Base-by-base conservation (phyloP, 2,113 vertebrate species). In the Gyps fulvus region DNA sequence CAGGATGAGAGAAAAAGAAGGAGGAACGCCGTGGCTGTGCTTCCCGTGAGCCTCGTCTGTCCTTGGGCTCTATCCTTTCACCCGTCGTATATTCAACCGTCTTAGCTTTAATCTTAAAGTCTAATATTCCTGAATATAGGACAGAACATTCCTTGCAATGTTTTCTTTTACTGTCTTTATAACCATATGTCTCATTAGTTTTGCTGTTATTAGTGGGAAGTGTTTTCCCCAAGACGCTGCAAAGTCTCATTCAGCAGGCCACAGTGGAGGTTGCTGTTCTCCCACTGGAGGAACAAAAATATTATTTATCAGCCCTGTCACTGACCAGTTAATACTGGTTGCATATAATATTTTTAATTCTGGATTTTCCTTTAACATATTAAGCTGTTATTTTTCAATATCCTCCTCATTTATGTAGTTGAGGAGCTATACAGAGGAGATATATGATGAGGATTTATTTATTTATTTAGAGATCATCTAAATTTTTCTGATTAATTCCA, bases 51-150 rank as follows among this genome's bases (percentile, higher is more conserved):
- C 59, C 25, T 32, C 0, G 0, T 26, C 43, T 14, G 13, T 5
- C 49, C 43, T 27, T 16, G 32, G 47, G 38, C 36, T 74, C 61
- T 5, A 16, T 3, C 21, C 19, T 67, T 59, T n/a, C 11, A 4
- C 54, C 29, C 1, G 0, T 3, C 9, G 13, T 3, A 2, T 3
- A 38, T 47, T 47, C 23, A 82, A 4, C 6, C 21, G 3, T 5
- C 18, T 13, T 13, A 23, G 8, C 29, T 45, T 43, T 12, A 31
- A 66, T 6, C 25, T 50, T 57, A 29, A 63, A 57, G 58, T 47
- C 10, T 34, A 43, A 11, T 15, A 0, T 22, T 62, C 27, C 61
- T 63, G 38, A 54, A 34, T 19, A 34, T 0, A 34, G 52, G 25
- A 38, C 4, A 67, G 25, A 43, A 40, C n/a, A 43, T 18, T 71